Evolutionary conservation across 2,888 invertebrate genomes (phyloP), one percentile per base, ranked within the genome.

Genomic region (Dolichomitus sp.): DNA sequence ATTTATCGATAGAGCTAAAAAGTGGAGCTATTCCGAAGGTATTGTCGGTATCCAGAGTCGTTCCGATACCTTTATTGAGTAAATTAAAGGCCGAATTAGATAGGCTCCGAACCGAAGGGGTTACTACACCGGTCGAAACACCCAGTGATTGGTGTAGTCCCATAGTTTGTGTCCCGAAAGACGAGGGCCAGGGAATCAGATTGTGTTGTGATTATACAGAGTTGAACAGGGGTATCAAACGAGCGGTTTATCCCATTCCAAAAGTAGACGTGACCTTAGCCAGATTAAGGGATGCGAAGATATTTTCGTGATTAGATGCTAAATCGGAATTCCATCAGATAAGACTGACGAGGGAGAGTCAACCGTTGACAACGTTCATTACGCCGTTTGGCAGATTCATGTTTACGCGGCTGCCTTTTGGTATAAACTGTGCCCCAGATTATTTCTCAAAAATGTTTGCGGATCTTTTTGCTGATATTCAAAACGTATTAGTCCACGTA

Each of bases 141-240:
- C 89, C 90, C 5, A 92, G 91, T 2, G 89, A 88, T 1, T 93
- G 91, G 92, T 92, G 91, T 75, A 87, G 90, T 12, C 89, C 89
- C 0, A 90, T 93, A 76, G 93, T 93, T 0, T 87, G 90, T 4
- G 91, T 89, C 0, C 86, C 85, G 7, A 90, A 91, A 81, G 66
- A 69, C 11, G 48, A 75, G 9, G 7, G 12, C 4, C 33, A 33
- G 33, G 33, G 4, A 17, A 72, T 72, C 23, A 9, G 72, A 83
- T 27, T 89, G 11, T 90, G 89, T 76, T 83, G 82, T 5, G 89
- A 90, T 68, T 88, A 80, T 50, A 88, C 87, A 9, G 80, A 88
- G 78, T 78, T 90, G 4, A 90, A 89, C 14, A 85, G 83, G 65
- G 68, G 45, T 54, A 83, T 88, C 37, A 66, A 80, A 30, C 80